Evolutionary conservation across 2,888 invertebrate genomes (phyloP), one percentile per base, ranked within the genome.

Genomic region (Microdon myrmicae): DNA sequence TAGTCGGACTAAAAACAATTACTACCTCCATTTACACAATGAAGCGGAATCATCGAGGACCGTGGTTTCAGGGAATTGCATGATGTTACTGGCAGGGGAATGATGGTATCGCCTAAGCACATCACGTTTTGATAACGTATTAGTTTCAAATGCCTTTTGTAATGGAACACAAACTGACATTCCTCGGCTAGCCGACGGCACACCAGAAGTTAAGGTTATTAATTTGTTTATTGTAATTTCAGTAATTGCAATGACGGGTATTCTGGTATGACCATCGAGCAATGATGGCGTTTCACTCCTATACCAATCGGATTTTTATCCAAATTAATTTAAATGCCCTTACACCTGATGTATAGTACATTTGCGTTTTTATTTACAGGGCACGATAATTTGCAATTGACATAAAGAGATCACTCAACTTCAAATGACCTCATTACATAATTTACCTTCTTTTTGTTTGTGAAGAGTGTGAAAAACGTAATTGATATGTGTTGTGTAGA

Each of bases 221-320:
- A 69, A 71, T 71, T 71, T 69, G 70, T 69, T 71, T 71, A 71
- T 68, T 71, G 68, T 67, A 68, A 69, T 70, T 70, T 68, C 70
- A 68, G 67, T 69, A 67, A 69, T 70, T 70, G 55, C 25, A 60
- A 49, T 45, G 43, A 47, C 32, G 51, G 23, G 47, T 28, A 28
- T 19, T 53, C 16, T 39, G 13, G 20, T 22, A 45, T 48, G 58
- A 53, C 39, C 37, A 48, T 17, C 37, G 20, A 39, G 26, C 28
- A 20, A 31, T 44, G 4, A 41, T 25, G 17, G 2, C 10, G 13
- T n/a, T 10, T 34, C 7, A 12, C 32, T 8, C 4, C 4, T 6
- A 12, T 17, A 3, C 32, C 37, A 22, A 53, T 55, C n/a, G 32
- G 23, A 26, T 55, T 55, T 55, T 20, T 47, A 47, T 55, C 38